Evolutionary conservation across 1,140 invertebrate species (phyloP).

Genomic region (Atopsyche davidsoni): DNA sequence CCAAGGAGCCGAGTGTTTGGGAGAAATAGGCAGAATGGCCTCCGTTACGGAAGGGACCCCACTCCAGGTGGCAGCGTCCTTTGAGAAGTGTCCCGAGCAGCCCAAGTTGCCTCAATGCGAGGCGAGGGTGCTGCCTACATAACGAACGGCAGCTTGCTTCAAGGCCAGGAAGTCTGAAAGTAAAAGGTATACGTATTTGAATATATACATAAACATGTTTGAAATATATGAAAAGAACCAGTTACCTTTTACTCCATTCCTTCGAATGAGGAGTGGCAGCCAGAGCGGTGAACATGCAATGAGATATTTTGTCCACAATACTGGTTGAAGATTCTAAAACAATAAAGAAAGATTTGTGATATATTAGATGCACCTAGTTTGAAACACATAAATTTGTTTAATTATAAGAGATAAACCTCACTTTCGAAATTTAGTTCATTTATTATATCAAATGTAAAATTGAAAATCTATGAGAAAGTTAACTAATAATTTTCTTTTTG

Average conservation of each 20-base stretch:
- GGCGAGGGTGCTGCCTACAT: slow-evolving; percentile 61
- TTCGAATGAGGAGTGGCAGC: slow-evolving; percentile 55
- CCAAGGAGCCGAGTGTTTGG: slow-evolving; percentile 71
- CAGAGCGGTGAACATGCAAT: slow-evolving; percentile 71
- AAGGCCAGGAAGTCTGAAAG: slow-evolving; percentile 65
- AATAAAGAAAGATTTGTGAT: no score
- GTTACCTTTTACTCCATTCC: slow-evolving; percentile 37
- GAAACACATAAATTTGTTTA: no score
- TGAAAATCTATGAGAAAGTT: no score
- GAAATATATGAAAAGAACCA: no score
- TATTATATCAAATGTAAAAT: no score
- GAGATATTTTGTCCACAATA: slow-evolving; percentile 71
- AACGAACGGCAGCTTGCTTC: slow-evolving; percentile 68
- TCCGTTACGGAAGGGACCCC: slow-evolving; percentile 62
- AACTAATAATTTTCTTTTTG: no score
- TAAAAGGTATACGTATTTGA: no score
- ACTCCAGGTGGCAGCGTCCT: slow-evolving; percentile 71
- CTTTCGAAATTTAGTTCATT: no score
- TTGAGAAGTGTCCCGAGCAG: slow-evolving; percentile 76
- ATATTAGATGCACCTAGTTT: no score
- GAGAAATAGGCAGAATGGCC: slow-evolving; percentile 72
- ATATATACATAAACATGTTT: no score
- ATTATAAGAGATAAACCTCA: no score
- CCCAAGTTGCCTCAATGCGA: slow-evolving; percentile 79
- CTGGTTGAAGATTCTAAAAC: slow-evolving; percentile 42